Conservation (phyloP, 2,888 invertebrate genomes). For the Neoascia interrupta region DNA sequence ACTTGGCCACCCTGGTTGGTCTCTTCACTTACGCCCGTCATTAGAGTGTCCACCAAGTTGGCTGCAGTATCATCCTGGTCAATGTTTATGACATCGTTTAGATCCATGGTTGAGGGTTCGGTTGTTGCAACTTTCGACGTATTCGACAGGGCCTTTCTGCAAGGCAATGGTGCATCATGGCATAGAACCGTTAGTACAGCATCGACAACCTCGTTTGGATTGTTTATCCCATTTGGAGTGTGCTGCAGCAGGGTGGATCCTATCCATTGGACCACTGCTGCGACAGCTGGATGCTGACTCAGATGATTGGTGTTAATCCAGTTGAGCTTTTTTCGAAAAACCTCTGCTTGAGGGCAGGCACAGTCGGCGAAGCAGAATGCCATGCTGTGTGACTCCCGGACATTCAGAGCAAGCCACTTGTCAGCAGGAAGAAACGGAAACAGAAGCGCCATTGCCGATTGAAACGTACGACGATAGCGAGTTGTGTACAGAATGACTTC, state of each 20-base stretch:
- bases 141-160: slow-evolving; percentile 78
- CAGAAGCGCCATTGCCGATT: slow-evolving; percentile 90
- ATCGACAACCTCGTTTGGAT: slow-evolving; percentile 86
- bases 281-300: slow-evolving; percentile 87
- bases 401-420: slow-evolving; percentile 83
- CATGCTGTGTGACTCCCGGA: slow-evolving; percentile 89
- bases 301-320: slow-evolving; percentile 84
- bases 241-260: slow-evolving; percentile 84
- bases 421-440: slow-evolving; percentile 86
- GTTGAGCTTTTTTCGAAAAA: slow-evolving; percentile 79
- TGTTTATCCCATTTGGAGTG: slow-evolving; percentile 81
- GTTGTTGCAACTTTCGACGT: slow-evolving; percentile 62
- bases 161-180: slow-evolving; percentile 90
- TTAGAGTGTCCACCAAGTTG: slow-evolving; percentile 70
- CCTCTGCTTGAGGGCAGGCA: slow-evolving; percentile 84
- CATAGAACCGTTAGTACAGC: slow-evolving; percentile 90
- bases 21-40: slow-evolving; percentile 72
- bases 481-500: slow-evolving; percentile 89
- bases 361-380: slow-evolving; percentile 93
- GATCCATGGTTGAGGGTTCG: slow-evolving; percentile 73
- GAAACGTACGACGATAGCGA: slow-evolving; percentile 92
- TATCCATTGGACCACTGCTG: slow-evolving; percentile 85
- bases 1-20: slow-evolving; percentile 56
- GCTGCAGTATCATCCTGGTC: slow-evolving; percentile 77
- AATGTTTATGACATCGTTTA: slow-evolving; percentile 79